Evolutionary conservation across 1,140 invertebrate species (phyloP).

Genomic region (Brachionus calyciflorus): DNA sequence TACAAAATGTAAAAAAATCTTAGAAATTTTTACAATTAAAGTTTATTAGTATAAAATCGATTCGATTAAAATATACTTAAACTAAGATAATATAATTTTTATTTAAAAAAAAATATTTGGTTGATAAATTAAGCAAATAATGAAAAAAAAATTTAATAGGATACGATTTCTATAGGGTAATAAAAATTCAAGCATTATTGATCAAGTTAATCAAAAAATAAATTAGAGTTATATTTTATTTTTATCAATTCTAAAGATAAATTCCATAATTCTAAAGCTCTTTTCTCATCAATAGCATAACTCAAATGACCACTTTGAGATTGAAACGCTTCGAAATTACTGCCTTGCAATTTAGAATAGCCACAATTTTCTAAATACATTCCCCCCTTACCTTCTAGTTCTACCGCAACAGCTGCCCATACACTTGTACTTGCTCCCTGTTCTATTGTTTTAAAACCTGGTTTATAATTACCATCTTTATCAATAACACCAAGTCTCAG

Average conservation of each 20-base stretch:
- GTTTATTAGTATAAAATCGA: too few relatives aligned
- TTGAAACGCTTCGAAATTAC: neutral
- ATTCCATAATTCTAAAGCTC: constrained; percentile 13
- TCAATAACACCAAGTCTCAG: neutral
- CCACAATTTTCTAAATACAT: constrained; percentile 4
- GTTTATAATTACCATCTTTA: neutral
- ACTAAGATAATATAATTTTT: too few relatives aligned
- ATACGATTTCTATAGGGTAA: too few relatives aligned
- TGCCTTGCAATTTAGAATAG: neutral
- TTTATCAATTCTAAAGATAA: neutral
- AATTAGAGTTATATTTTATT: too few relatives aligned
- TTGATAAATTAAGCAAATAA: too few relatives aligned
- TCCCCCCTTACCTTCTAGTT: constrained; percentile 58
- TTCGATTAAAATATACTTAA: too few relatives aligned
- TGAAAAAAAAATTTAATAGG: too few relatives aligned
- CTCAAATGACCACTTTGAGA: neutral
- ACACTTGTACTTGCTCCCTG: constrained; percentile 76
- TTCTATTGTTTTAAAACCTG: constrained; percentile 48
- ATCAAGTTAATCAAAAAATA: too few relatives aligned
- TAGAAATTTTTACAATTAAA: too few relatives aligned
- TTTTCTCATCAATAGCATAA: constrained; percentile 18
- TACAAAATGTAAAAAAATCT: too few relatives aligned
- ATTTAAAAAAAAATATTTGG: too few relatives aligned
- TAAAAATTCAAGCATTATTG: too few relatives aligned
- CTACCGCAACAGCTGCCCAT: constrained; percentile 72